Evolutionary conservation across 2,888 invertebrate genomes (phyloP).

Genomic region (Sussaba pulchella): DNA sequence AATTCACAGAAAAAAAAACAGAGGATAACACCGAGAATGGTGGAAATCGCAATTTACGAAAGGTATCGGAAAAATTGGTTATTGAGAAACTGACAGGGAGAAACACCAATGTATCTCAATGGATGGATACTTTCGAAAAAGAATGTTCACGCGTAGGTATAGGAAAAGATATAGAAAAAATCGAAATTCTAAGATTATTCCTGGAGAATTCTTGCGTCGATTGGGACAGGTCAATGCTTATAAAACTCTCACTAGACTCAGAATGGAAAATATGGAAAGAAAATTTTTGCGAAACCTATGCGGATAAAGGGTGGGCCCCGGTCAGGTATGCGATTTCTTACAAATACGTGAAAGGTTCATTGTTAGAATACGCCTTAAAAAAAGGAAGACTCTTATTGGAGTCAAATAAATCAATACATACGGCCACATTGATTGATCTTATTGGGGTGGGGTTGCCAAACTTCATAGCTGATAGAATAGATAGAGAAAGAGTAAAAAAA

Average conservation of each 20-base stretch:
- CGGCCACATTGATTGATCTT: conserved; percentile 25
- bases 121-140: conserved; percentile 62
- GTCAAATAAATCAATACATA: conserved; percentile 30
- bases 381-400: conserved; percentile 39
- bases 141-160: conserved; percentile 43
- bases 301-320: conserved; percentile 29
- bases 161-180: conserved; percentile 35
- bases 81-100: conserved; percentile 59
- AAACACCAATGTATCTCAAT: conserved; percentile 52
- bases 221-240: conserved; percentile 37
- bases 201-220: conserved; percentile 26
- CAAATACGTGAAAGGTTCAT: conserved; percentile 17
- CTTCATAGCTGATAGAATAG: conserved; percentile 38
- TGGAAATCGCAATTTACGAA: conserved; percentile 45
- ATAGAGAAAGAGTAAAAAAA: conserved; percentile 31
- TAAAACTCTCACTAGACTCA: conserved; percentile 27
- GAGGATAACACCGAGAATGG: conserved; percentile 43
- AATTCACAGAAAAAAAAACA: conserved; percentile 47
- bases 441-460: conserved; percentile 17
- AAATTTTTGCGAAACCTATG: conserved; percentile 31
- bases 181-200: conserved; percentile 32
- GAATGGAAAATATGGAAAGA: conserved; percentile 30
- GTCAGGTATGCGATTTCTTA: conserved; percentile 17
- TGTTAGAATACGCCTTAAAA: conserved; percentile 34
- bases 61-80: conserved; percentile 60